phyloP scores from a whole-genome alignment of 2,113 vertebrate species.

The Corythaixoides concolor region DNA sequence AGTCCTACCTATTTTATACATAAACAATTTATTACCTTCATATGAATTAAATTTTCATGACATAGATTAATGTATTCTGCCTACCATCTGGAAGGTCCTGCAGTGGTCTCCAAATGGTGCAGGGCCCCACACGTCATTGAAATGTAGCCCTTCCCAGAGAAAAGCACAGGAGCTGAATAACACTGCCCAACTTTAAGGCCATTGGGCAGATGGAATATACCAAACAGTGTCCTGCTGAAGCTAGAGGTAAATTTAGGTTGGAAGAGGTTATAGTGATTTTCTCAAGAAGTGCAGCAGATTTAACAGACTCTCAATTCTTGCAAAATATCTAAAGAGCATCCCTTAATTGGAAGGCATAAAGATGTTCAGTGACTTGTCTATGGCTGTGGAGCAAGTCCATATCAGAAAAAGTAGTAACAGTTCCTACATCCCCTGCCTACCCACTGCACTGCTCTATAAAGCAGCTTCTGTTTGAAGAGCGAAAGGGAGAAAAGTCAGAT shows the following conservation, averaged over 20 bases:
- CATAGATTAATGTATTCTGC: constrained; percentile 53
- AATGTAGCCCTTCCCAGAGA: neutral
- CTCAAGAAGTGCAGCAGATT: neutral
- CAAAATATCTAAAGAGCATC: neutral
- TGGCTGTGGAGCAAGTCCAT: neutral
- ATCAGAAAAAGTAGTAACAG: neutral
- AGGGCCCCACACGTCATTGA: neutral
- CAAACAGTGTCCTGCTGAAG: neutral
- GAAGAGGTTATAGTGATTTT: neutral
- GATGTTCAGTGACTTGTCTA: neutral
- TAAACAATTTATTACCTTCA: constrained; percentile 55
- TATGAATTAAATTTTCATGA: constrained; percentile 57
- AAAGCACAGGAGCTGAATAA: neutral
- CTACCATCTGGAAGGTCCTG: constrained; percentile 53
- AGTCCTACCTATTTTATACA: constrained; percentile 36
- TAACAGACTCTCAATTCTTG: neutral
- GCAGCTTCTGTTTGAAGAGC: neutral
- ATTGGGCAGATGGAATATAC: neutral
- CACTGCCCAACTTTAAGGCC: neutral
- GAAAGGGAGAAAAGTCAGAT: neutral
- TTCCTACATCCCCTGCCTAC: neutral
- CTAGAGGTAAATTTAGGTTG: neutral
- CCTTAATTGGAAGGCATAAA: neutral
- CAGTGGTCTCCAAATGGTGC: neutral
- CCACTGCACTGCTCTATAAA: neutral